These are phyloP conservation scores for Dione juno DNA, from an alignment of 2,888 invertebrate genomes.

Conservation along the genomic window DNA sequence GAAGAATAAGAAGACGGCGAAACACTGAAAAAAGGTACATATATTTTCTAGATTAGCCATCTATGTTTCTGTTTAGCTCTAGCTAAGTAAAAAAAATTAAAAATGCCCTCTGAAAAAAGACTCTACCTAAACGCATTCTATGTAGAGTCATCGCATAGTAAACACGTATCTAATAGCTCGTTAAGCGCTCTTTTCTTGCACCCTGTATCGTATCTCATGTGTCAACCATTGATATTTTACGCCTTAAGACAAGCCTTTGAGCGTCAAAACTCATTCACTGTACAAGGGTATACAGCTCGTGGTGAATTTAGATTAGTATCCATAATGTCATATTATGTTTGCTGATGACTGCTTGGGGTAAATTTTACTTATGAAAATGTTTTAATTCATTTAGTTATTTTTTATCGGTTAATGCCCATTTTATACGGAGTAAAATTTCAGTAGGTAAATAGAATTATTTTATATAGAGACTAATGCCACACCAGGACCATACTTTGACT, in stretches of 20 bases:
- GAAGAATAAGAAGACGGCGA: background rate
- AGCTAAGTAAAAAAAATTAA: slow-evolving; percentile 2
- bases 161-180: slow-evolving; percentile 38
- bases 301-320: slow-evolving; percentile 27
- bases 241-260: slow-evolving; percentile 43
- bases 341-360: background rate
- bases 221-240: slow-evolving; percentile 43
- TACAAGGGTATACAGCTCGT: slow-evolving; percentile 19
- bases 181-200: slow-evolving; percentile 39
- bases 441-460: too few relatives aligned
- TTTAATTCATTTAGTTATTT: too few relatives aligned
- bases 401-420: too few relatives aligned
- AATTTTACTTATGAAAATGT: too few relatives aligned
- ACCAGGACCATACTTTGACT: too few relatives aligned
- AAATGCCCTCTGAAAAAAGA: slow-evolving; percentile 15
- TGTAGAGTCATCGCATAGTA: slow-evolving; percentile 31
- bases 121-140: slow-evolving; percentile 33
- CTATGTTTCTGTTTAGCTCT: background rate
- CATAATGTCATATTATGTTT: slow-evolving; percentile 13
- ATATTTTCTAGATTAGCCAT: background rate
- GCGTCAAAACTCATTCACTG: slow-evolving; percentile 31
- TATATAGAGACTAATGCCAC: too few relatives aligned
- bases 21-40: background rate
- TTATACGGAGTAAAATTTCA: too few relatives aligned
- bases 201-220: slow-evolving; percentile 35